Evolutionary conservation across 2,888 invertebrate genomes (phyloP), one percentile per base, ranked within the genome.

Genomic region (Zaprionus obscuricornis): DNA sequence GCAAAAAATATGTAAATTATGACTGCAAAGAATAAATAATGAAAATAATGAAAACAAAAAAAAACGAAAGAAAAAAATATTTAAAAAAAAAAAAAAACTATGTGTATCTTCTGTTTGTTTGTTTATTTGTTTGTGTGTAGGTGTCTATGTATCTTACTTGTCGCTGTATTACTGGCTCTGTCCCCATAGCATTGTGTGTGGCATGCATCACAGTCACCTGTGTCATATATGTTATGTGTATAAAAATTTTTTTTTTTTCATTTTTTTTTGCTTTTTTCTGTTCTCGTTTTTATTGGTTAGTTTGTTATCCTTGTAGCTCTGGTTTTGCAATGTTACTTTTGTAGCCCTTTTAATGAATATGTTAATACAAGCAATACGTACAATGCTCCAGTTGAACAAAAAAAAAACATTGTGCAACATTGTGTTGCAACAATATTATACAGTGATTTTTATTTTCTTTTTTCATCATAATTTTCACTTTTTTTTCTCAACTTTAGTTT

Each of bases 161-260:
- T n/a, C n/a, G n/a, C n/a, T n/a, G n/a, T n/a, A n/a, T n/a, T n/a
- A n/a, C n/a, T 18, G 20, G 11, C 16, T 11, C 1, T 37, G 3
- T n/a, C 3, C 11, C 18, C 8, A 10, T 20, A 31, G n/a, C n/a
- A n/a, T n/a, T 36, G 22, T 62, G 56, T 60, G 75, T 69, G 78
- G 77, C 77, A 77, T 85, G 83, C 85, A 75, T 85, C 85, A n/a
- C n/a, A 85, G 85, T 78, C 85, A 82, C 83, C 85, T 74, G 85
- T 47, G 75, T 79, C 83, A 72, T 79, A n/a, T n/a, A n/a, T n/a
- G n/a, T n/a, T n/a, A n/a, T n/a, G n/a, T n/a, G n/a, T n/a, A n/a
- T n/a, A n/a, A n/a, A n/a, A n/a, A n/a, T n/a, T n/a, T n/a, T n/a
- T n/a, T n/a, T n/a, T n/a, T n/a, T n/a, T 81, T 70, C 66, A 70